Evolutionary conservation across 2,888 invertebrate species (phyloP).

Genomic region (Drosophila suboccidentalis): DNA sequence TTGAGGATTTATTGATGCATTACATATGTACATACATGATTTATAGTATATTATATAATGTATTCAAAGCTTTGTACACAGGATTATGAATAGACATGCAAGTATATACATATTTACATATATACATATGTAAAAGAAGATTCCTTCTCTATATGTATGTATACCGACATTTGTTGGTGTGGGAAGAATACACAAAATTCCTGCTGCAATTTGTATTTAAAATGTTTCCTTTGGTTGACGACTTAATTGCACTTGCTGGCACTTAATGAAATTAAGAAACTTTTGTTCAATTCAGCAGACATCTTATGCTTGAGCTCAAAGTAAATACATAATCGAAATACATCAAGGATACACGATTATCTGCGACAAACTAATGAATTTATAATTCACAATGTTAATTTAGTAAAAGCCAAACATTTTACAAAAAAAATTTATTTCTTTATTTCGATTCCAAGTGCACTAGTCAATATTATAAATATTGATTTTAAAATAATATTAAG

Average conservation of each 20-base stretch:
- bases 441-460: too few relatives aligned
- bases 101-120: constrained; percentile 7
- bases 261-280: constrained; percentile 4
- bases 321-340: not conserved
- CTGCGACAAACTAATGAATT: not conserved
- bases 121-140: constrained; percentile 16
- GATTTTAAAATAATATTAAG: too few relatives aligned
- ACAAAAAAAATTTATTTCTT: too few relatives aligned
- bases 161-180: constrained; percentile 10
- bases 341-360: not conserved
- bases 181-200: not conserved
- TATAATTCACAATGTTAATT: not conserved
- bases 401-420: not conserved
- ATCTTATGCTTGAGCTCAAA: not conserved
- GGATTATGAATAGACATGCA: constrained; percentile 42
- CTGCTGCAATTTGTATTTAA: constrained; percentile 23
- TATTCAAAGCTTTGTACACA: constrained; percentile 42
- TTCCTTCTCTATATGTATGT: not conserved
- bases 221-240: constrained; percentile 22
- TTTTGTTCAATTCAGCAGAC: constrained; percentile 6
- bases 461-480: too few relatives aligned
- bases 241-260: constrained; percentile 42
- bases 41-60: constrained; percentile 44
- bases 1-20: constrained; percentile 31
- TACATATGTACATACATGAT: constrained; percentile 37